Evolutionary conservation across 1,140 invertebrate genomes (phyloP).

Genomic region (Sycophila sp.): DNA sequence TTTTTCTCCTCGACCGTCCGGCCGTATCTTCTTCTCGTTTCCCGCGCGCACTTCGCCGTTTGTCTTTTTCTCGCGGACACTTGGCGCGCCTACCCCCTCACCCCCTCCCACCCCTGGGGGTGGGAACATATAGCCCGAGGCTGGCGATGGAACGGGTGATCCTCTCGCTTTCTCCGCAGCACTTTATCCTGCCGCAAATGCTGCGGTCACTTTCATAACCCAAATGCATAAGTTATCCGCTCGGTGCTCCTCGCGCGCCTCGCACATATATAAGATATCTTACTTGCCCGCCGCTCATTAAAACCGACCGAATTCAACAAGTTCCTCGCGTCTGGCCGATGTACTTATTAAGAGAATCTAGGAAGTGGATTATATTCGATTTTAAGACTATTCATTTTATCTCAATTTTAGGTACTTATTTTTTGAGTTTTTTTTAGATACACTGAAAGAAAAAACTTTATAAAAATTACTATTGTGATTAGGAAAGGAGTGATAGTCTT

Average conservation of each 20-base stretch:
- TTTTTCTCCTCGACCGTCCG: slow-evolving; percentile 34
- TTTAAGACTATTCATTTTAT: not conserved
- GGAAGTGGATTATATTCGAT: no score
- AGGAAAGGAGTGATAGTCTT: no score
- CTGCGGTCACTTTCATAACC: slow-evolving; percentile 23
- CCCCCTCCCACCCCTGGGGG: no score
- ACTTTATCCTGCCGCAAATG: not conserved
- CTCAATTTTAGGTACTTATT: no score
- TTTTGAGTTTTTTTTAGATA: no score
- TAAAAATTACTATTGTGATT: no score
- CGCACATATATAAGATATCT: slow-evolving; percentile 3
- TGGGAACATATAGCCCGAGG: no score
- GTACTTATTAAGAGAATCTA: no score
- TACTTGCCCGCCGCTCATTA: slow-evolving; percentile 1
- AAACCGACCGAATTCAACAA: slow-evolving; percentile 2
- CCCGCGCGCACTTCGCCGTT: not conserved
- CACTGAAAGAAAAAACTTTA: no score
- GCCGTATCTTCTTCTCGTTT: slow-evolving; percentile 3
- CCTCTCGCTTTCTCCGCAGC: not conserved
- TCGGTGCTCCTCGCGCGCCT: not conserved
- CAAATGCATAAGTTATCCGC: slow-evolving; percentile 24
- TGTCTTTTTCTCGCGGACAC: slow-evolving; percentile 33
- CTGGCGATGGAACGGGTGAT: not conserved
- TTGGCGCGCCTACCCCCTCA: no score
- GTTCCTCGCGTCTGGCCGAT: not conserved